Base-by-base conservation (phyloP, 2,888 invertebrate species). In the Dermolepida albohirtum region DNA sequence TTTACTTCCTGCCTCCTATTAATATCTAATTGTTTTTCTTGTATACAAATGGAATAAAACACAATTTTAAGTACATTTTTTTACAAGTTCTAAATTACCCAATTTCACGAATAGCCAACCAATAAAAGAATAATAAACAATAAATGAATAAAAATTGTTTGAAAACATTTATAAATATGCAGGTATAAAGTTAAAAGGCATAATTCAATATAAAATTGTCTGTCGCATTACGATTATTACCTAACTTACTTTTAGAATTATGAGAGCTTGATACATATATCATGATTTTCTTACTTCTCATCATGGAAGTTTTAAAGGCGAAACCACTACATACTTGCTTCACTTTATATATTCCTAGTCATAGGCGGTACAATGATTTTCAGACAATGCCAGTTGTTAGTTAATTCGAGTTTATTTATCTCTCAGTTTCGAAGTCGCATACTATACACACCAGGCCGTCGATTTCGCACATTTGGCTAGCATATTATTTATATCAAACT, bases 321-420 rank as follows among this genome's bases (percentile, higher is more conserved):
- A 12, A 44, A 14, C 2, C 12, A 2, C 12, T 12, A 2, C 2
- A 12, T 7, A 54, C 54, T 10, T 16, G 10, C 27, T 59, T 12
- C 2, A 12, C 10, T 47, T 59, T 59, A 40, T 59, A 44, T 44
- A 29, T 8, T 14, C 59, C 59, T 44, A 44, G 22, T 59, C 27
- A 14, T 27, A 44, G 59, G 59, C 59, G 59, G 59, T 59, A 59
- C 59, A 40, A 59, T 44, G 59, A 59, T 44, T 44, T 59, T 44
- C 59, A 59, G 44, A 57, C 43, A 57, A 57, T 57, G 40, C 52
- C 39, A 16, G 52, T 54, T 54, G 16, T 16, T 14, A 54, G 39
- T 40, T 17, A 52, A 12, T 7, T 5, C 5, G 43, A 43, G 14
- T 43, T 7, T 14, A 7, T 5, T 4, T n/a, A 10, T 4, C 11